These are phyloP conservation scores for Cirrhinus molitorella DNA, from an alignment of 2,797 vertebrate species.

Conservation along the genomic window DNA sequence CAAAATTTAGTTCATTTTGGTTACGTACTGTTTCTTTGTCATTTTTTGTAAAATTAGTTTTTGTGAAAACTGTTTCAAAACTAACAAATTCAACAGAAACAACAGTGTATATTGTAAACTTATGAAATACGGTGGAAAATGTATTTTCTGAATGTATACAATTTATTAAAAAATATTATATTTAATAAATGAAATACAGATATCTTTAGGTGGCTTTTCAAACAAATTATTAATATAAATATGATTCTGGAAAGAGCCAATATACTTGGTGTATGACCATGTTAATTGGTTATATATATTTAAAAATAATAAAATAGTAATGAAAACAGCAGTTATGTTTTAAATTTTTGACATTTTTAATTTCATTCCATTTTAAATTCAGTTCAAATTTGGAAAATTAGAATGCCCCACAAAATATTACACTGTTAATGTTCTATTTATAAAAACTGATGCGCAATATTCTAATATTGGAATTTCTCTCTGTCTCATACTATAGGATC, in stretches of 20 bases:
- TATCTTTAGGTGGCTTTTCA: not conserved
- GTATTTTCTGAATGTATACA: not conserved
- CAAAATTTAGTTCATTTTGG: not conserved
- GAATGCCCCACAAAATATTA: not conserved
- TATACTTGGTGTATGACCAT: not conserved
- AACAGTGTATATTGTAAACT: not conserved
- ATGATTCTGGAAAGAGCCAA: not conserved
- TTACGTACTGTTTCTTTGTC: not conserved
- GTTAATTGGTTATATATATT: not conserved
- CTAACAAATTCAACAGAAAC: not conserved
- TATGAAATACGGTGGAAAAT: not conserved
- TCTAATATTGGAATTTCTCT: not conserved
- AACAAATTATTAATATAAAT: not conserved
- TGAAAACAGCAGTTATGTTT: not conserved
- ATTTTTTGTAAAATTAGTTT: not conserved
- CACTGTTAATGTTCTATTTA: not conserved
- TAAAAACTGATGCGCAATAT: not conserved
- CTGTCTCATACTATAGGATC: slow-evolving; percentile 77
- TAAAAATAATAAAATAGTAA: not conserved
- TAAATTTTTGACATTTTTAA: too few species aligned
- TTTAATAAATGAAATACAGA: not conserved
- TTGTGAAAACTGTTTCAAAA: not conserved
- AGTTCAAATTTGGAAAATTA: not conserved
- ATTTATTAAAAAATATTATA: not conserved
- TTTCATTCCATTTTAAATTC: too few species aligned